Percentiles rank a stretch among this genome's conserved stretches.
Evolutionary conservation across 2,113 vertebrate genomes (phyloP).

Genomic region (Albula goreensis): DNA sequence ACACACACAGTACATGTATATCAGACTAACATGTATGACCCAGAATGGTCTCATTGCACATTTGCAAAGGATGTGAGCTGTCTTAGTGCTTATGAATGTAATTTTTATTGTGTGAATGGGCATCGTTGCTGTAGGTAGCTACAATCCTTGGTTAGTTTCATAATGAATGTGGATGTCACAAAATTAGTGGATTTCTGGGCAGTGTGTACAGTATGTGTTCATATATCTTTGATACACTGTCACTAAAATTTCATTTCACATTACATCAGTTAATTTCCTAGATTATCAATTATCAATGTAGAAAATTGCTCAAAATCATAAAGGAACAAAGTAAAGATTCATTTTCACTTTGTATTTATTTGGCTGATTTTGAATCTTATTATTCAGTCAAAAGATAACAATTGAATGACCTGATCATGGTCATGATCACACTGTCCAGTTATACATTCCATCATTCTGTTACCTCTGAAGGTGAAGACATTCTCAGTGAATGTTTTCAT

Average conservation of each 20-base stretch:
- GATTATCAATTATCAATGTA: neutral
- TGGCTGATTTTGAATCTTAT: neutral
- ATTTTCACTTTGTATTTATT: neutral
- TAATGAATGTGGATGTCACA: neutral
- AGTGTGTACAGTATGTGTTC: conserved; percentile 11
- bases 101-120: conserved; percentile 36
- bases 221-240: neutral
- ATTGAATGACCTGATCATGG: neutral
- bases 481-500: neutral
- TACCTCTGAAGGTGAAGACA: neutral
- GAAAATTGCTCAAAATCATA: neutral
- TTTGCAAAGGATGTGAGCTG: conserved; percentile 24
- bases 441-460: neutral
- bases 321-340: neutral
- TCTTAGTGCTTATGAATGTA: conserved; percentile 40
- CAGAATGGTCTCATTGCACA: neutral
- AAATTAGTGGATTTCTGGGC: neutral
- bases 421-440: neutral
- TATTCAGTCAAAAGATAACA: neutral
- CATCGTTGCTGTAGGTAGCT: neutral
- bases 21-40: neutral
- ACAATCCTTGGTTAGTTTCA: neutral
- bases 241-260: neutral
- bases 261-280: neutral
- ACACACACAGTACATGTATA: neutral